phyloP scores from a whole-genome alignment of 1,140 invertebrate genomes.

The Eciton burchellii region DNA sequence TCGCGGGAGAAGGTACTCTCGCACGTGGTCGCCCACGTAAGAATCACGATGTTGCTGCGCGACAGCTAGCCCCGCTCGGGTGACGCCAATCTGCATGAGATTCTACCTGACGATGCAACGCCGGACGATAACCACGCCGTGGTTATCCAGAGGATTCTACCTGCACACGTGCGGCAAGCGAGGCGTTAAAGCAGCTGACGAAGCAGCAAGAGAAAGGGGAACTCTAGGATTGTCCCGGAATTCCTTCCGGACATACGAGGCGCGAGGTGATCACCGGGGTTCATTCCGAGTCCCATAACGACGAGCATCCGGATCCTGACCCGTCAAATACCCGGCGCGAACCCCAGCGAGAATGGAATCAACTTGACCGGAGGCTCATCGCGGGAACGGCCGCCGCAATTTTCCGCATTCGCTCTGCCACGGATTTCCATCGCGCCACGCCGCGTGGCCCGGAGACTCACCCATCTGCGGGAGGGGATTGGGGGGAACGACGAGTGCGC shows the following conservation, averaged over 20 bases:
- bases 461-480: too few relatives aligned
- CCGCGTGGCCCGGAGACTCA: not conserved
- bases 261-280: conserved; percentile 39
- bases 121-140: conserved; percentile 21
- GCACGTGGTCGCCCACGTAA: not conserved
- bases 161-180: not conserved
- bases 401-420: conserved; percentile 47
- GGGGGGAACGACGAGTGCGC: not conserved
- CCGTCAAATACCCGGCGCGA: conserved; percentile 51
- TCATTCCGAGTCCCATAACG: conserved; percentile 64
- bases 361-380: conserved; percentile 61
- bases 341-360: conserved; percentile 62
- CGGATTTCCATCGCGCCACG: conserved; percentile 59
- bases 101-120: not conserved
- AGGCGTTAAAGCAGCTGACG: conserved; percentile 23
- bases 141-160: not conserved
- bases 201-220: not conserved
- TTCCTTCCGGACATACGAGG: conserved; percentile 39
- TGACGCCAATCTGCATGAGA: not conserved
- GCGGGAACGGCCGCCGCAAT: conserved; percentile 49
- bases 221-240: conserved; percentile 11
- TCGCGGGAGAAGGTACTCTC: not conserved
- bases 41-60: not conserved
- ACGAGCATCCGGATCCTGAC: conserved; percentile 50
- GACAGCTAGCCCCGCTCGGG: not conserved